A percentile compares a stretch with the other conserved stretches of the same genome.
Evolutionary conservation across 1,140 invertebrate genomes (phyloP).

Genomic region (Andrena cerasifolii): DNA sequence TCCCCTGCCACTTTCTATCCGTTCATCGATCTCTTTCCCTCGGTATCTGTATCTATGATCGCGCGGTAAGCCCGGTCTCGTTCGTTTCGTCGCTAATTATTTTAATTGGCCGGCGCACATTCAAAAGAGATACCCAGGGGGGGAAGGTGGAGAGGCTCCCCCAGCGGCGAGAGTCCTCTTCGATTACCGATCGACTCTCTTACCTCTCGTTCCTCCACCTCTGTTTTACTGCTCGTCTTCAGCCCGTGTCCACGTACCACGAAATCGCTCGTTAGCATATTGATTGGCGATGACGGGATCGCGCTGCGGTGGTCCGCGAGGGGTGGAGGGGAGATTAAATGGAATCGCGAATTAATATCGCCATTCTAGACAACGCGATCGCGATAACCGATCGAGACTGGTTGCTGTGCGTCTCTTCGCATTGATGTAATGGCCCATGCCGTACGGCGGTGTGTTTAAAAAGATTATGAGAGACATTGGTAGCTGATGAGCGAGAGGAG

Average conservation of each 20-base stretch:
- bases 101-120: constrained; percentile 72
- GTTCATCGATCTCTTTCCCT: constrained; percentile 49
- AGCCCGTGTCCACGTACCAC: constrained; percentile 16
- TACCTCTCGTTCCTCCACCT: constrained; percentile 5
- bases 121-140: constrained; percentile 66
- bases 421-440: background rate
- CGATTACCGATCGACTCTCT: constrained; percentile 60
- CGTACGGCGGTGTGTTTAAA: too few relatives aligned
- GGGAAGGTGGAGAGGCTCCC: constrained; percentile 54
- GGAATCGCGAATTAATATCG: constrained; percentile 73
- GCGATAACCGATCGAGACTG: background rate
- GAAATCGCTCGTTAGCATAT: constrained; percentile 80
- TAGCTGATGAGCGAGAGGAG: too few relatives aligned
- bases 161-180: constrained; percentile 55
- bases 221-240: constrained; percentile 27
- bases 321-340: constrained; percentile 75
- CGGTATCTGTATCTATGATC: constrained; percentile 67
- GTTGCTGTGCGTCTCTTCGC: background rate
- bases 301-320: constrained; percentile 59
- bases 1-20: constrained; percentile 1
- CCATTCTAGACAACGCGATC: constrained; percentile 18
- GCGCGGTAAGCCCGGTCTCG: constrained; percentile 55
- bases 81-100: constrained; percentile 73
- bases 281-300: constrained; percentile 81
- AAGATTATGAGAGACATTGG: too few relatives aligned